Evolutionary conservation across 2,797 vertebrate species (phyloP).

Genomic region (Geotrypetes seraphini): DNA sequence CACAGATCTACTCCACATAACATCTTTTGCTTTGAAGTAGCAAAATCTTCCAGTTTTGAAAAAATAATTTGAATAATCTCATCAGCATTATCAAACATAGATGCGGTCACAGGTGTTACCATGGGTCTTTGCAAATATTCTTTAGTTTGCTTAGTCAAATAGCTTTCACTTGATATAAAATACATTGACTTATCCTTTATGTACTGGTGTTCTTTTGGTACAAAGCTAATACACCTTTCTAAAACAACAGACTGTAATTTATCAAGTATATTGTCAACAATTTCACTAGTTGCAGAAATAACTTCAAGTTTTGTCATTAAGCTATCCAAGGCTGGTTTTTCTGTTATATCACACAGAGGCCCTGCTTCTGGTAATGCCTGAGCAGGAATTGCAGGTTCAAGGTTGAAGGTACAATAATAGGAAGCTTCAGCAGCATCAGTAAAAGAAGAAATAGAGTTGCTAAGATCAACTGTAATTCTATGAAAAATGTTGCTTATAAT

Average conservation of each 20-base stretch:
- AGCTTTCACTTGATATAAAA: neutral
- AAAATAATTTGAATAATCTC: slow-evolving; percentile 27
- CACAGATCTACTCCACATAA: neutral
- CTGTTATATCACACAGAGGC: no score
- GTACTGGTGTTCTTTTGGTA: slow-evolving; percentile 18
- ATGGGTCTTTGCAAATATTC: neutral
- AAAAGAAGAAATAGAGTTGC: slow-evolving; percentile 20
- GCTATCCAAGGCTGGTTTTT: slow-evolving; percentile 1
- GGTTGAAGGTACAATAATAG: no score
- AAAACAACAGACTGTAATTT: slow-evolving; percentile 21
- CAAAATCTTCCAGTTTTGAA: slow-evolving; percentile 14
- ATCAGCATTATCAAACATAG: slow-evolving; percentile 21
- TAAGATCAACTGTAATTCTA: slow-evolving; percentile 27
- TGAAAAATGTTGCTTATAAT: slow-evolving; percentile 31
- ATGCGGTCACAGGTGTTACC: neutral
- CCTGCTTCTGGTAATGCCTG: no score
- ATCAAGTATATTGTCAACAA: slow-evolving; percentile 29
- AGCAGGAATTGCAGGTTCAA: no score
- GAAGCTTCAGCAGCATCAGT: slow-evolving; percentile 16
- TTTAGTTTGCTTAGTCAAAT: neutral
- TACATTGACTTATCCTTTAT: neutral
- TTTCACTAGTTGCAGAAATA: slow-evolving; percentile 21
- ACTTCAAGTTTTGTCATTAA: slow-evolving; percentile 4
- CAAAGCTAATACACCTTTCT: slow-evolving; percentile 16
- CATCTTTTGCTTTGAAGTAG: slow-evolving; percentile 2